Conservation (phyloP, 2,113 vertebrate genomes). For the Apeltes quadracus region DNA sequence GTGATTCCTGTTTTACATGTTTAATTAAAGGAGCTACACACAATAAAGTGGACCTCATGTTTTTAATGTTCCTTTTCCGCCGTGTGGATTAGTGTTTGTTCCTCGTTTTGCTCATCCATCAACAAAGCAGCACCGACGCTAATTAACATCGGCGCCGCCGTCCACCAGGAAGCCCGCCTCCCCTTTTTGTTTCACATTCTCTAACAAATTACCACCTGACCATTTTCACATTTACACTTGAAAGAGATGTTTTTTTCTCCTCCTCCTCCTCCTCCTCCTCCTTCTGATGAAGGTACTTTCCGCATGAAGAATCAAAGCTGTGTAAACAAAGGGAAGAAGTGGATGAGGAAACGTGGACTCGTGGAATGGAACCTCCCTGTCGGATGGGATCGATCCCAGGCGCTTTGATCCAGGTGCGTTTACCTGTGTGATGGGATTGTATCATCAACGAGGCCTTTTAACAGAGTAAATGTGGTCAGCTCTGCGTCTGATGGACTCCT, state of each 20-base stretch:
- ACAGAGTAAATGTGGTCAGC: not conserved
- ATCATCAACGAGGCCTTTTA: not conserved
- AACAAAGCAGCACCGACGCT: conserved; percentile 26
- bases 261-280: not conserved
- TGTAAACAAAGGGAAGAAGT: not conserved
- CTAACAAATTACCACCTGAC: conserved; percentile 49
- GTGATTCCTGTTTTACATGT: not conserved
- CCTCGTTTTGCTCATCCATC: conserved; percentile 35
- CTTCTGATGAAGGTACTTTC: conserved; percentile 11
- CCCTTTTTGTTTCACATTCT: conserved; percentile 29
- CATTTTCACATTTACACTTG: conserved; percentile 55
- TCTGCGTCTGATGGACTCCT: conserved; percentile 4
- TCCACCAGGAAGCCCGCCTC: conserved; percentile 1
- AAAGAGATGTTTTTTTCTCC: conserved; percentile 34
- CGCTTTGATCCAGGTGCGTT: too few species aligned
- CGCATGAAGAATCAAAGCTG: conserved; percentile 11
- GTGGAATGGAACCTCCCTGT: too few species aligned
- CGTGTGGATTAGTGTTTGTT: conserved; percentile 22
- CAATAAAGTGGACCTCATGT: conserved; percentile 56
- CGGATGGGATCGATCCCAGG: not conserved
- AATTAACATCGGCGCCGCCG: conserved; percentile 15
- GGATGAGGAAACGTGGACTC: not conserved
- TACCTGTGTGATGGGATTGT: too few species aligned
- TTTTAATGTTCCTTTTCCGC: conserved; percentile 23
- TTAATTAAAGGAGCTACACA: conserved; percentile 43